Evolutionary conservation across 2,888 invertebrate species (phyloP).

Genomic region (Xestia xanthographa): DNA sequence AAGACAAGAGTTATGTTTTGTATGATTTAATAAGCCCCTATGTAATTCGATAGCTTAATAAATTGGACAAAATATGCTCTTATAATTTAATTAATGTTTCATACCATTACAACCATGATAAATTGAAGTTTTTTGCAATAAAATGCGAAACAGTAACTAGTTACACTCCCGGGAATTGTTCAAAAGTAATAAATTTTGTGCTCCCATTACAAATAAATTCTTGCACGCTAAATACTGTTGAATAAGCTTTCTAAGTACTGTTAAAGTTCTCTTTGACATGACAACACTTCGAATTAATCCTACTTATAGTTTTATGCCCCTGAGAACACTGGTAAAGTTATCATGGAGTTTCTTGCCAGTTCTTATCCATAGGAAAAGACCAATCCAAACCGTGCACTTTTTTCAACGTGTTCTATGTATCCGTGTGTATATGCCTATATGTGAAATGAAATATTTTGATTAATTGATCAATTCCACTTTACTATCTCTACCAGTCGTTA

Average conservation of each 20-base stretch:
- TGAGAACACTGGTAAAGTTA: neutral
- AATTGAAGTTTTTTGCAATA: constrained; percentile 5
- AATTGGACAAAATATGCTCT: neutral
- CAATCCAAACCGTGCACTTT: too few relatives aligned
- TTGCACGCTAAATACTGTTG: constrained; percentile 11
- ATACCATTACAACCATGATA: neutral
- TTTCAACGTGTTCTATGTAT: too few relatives aligned
- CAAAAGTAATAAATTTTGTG: constrained; percentile 13
- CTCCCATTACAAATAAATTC: constrained; percentile 11
- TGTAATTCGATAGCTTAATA: neutral
- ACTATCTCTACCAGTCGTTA: neutral
- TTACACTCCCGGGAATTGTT: constrained; percentile 5
- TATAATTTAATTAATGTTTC: neutral
- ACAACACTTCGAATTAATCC: constrained; percentile 15
- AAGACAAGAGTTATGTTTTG: neutral
- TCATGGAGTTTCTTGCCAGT: too few relatives aligned
- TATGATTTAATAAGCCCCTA: neutral
- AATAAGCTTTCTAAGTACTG: constrained; percentile 21
- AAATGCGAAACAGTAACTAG: constrained; percentile 1
- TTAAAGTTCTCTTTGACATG: constrained; percentile 20
- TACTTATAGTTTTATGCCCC: constrained; percentile 2
- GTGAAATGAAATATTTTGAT: too few relatives aligned
- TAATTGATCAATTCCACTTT: neutral
- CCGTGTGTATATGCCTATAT: too few relatives aligned
- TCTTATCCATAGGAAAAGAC: too few relatives aligned